phyloP scores from a whole-genome alignment of 1,140 invertebrate species.

The Drosophila busckii region DNA sequence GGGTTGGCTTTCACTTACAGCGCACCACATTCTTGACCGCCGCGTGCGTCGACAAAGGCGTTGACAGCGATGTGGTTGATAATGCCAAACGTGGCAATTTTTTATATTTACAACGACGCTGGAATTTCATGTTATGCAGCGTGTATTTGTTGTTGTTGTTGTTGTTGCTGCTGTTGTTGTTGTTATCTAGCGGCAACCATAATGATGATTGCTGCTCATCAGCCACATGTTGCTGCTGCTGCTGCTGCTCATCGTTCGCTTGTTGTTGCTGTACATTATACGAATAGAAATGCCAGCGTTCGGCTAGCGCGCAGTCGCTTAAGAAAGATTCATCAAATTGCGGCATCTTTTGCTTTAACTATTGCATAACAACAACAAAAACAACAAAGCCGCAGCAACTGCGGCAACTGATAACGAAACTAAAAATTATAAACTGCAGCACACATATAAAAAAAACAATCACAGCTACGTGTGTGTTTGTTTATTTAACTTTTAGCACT shows the following conservation, averaged over 20 bases:
- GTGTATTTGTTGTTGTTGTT: conserved; percentile 41
- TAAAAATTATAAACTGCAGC: neutral
- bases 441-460: too few species aligned
- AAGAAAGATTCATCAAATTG: conserved; percentile 76
- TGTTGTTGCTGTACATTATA: conserved; percentile 55
- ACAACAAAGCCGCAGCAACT: conserved; percentile 1
- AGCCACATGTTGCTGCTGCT: conserved; percentile 14
- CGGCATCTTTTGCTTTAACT: conserved; percentile 42
- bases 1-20: conserved; percentile 52
- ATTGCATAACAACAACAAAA: conserved; percentile 52
- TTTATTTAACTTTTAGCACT: conserved; percentile 26
- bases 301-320: conserved; percentile 63
- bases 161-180: conserved; percentile 27
- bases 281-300: conserved; percentile 63
- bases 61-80: conserved; percentile 34
- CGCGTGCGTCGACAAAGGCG: conserved; percentile 23
- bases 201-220: conserved; percentile 18
- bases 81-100: conserved; percentile 65
- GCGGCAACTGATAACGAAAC: neutral
- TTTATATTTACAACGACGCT: conserved; percentile 62
- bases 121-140: conserved; percentile 72
- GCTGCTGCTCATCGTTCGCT: conserved; percentile 3
- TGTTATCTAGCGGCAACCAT: conserved; percentile 46
- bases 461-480: conserved; percentile 3
- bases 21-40: conserved; percentile 57